A percentile compares a stretch with the other conserved stretches of the same genome.
These are phyloP conservation scores for Helleia helle DNA, from an alignment of 2,888 invertebrate genomes.

Conservation along the genomic window DNA sequence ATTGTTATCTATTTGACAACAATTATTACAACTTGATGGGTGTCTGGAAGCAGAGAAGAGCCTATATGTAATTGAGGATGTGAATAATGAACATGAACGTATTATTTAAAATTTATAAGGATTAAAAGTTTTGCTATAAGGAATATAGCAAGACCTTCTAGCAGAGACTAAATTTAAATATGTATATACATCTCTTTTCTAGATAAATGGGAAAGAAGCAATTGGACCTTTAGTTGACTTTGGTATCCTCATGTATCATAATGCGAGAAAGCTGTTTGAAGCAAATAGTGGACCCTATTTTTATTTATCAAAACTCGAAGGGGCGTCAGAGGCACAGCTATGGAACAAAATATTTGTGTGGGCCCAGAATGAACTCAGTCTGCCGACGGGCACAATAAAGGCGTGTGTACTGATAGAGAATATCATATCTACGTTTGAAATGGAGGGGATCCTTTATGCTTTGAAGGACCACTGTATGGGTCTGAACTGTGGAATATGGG, in stretches of 20 bases:
- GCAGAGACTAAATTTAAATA: no score
- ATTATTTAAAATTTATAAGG: no score
- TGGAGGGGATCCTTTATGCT: slow-evolving; percentile 80
- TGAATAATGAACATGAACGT: no score
- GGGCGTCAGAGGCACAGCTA: slow-evolving; percentile 75
- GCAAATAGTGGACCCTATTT: slow-evolving; percentile 78
- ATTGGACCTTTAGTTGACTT: slow-evolving; percentile 81
- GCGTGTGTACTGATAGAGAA: slow-evolving; percentile 83
- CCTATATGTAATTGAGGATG: no score
- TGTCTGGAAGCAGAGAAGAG: no score
- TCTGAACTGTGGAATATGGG: slow-evolving; percentile 84
- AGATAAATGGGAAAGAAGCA: slow-evolving; percentile 75
- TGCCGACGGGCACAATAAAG: slow-evolving; percentile 78
- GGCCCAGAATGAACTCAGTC: slow-evolving; percentile 67
- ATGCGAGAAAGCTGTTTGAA: slow-evolving; percentile 65
- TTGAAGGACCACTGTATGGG: slow-evolving; percentile 79
- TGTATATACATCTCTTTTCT: slow-evolving; percentile 20
- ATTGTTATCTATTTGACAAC: no score
- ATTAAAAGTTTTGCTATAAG: no score
- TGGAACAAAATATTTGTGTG: slow-evolving; percentile 82
- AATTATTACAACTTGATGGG: no score
- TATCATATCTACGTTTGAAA: slow-evolving; percentile 78
- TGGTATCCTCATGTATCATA: slow-evolving; percentile 78
- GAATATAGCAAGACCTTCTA: no score
- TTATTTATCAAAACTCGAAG: slow-evolving; percentile 81